Percentiles rank a stretch among this genome's conserved stretches.
Evolutionary conservation across 2,113 vertebrate species (phyloP).

Genomic region (Neolamprologus ventralis): DNA sequence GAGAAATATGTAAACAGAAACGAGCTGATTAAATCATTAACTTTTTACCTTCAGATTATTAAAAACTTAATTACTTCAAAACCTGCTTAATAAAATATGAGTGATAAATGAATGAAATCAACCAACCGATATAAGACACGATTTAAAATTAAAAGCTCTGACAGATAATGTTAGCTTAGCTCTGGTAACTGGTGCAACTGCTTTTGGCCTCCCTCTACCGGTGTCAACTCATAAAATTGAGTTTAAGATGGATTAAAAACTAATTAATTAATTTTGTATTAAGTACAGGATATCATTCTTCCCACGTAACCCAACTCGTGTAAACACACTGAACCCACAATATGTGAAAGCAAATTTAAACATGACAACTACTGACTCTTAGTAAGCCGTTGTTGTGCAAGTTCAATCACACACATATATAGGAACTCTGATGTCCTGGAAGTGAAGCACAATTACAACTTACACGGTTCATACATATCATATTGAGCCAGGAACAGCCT

Average conservation of each 20-base stretch:
- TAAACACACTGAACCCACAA: background rate
- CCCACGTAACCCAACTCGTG: background rate
- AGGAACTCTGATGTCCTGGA: background rate
- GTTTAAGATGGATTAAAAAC: background rate
- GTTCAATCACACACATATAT: background rate
- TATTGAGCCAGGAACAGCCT: background rate
- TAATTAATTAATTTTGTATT: background rate
- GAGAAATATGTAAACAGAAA: background rate
- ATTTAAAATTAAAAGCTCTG: background rate
- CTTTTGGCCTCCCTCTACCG: background rate
- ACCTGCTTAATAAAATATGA: background rate
- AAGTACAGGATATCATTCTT: background rate
- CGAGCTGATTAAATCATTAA: fast-evolving
- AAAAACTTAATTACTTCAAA: background rate
- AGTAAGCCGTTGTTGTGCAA: background rate
- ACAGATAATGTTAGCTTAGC: background rate
- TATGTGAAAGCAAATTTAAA: background rate
- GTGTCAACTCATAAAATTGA: background rate
- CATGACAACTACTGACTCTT: background rate
- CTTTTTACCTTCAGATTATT: background rate
- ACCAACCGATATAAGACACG: fast-evolving
- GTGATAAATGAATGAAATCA: background rate
- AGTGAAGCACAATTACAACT: background rate
- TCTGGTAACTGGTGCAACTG: background rate
- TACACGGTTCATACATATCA: background rate